A percentile compares a stretch with the other conserved stretches of the same genome.
Evolutionary conservation across 2,888 invertebrate genomes (phyloP).

Genomic region (Drosophila subsilvestris): DNA sequence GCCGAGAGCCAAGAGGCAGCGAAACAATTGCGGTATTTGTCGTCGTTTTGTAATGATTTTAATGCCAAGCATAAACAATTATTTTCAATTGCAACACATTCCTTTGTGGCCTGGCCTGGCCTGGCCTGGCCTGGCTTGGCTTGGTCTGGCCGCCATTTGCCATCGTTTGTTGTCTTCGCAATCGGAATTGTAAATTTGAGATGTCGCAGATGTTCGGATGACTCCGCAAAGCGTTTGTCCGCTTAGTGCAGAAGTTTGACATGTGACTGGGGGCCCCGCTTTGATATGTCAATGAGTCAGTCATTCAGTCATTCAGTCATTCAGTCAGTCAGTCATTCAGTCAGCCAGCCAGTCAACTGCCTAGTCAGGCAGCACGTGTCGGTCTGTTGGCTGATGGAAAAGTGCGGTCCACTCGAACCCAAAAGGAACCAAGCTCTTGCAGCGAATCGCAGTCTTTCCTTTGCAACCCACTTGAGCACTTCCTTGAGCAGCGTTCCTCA

Average conservation of each 20-base stretch:
- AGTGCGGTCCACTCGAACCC: constrained; percentile 7
- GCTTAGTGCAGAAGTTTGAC: constrained; percentile 8
- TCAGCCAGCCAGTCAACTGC: constrained; percentile 27
- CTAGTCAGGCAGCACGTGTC: constrained; percentile 22
- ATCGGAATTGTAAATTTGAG: constrained; percentile 67
- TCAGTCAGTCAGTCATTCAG: constrained; percentile 29
- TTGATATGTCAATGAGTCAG: constrained; percentile 40
- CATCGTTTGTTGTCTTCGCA: constrained; percentile 40
- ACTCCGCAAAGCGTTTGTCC: constrained; percentile 30
- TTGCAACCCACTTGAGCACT: neutral
- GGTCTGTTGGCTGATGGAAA: neutral
- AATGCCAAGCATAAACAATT: constrained; percentile 78
- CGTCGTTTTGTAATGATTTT: constrained; percentile 74
- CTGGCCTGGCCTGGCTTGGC: constrained; percentile 42
- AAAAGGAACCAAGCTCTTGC: neutral
- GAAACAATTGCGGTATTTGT: constrained; percentile 53
- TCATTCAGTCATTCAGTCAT: constrained; percentile 22
- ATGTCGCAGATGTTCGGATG: constrained; percentile 60
- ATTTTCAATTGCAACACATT: constrained; percentile 76
- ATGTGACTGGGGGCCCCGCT: neutral
- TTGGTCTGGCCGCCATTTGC: constrained; percentile 58
- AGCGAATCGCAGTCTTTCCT: neutral
- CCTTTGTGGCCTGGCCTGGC: constrained; percentile 63
- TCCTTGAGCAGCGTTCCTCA: neutral
- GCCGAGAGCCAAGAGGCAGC: neutral